Evolutionary conservation across 2,113 vertebrate genomes (phyloP), one percentile per base, ranked within the genome.

Genomic region (Nothocercus julius): DNA sequence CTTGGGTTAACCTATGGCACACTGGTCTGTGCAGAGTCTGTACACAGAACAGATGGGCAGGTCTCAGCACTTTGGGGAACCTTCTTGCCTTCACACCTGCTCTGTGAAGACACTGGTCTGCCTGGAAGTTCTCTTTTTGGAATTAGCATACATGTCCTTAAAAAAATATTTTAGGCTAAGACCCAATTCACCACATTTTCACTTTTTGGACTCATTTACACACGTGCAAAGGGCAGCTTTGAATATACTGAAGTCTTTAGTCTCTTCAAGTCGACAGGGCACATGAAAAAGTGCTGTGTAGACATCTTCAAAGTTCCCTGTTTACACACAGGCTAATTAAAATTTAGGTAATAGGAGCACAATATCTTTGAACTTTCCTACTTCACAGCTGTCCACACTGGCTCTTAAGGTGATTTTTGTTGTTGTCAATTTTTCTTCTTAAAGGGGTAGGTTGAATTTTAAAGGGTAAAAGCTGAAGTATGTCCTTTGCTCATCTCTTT

Each of bases 251-350:
- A 40, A 86, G 62, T 25, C 66, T 83, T 90, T 58, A 70, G 77
- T 86, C 85, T 84, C 88, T 74, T 92, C 73, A 86, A 75, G 85
- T 82, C 82, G 93, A 87, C 22, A 92, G 74, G 45, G 49, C 49
- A 69, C n/a, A 19, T 82, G n/a, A 85, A 86, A 94, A 82, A 82
- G 62, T 2, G 9, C 58, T 81, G 64, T 40, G 51, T 62, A 84
- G 86, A 76, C 58, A 79, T 40, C 70, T 94, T 86, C 77, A 90
- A 82, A 92, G 62, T 42, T 82, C n/a, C 58, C 75, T 0, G 0
- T 93, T 93, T 85, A 80, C 47, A 36, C 63, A 80, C 62, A 84
- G 54, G n/a, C 58, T 95, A 93, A 94, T 92, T 93, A 89, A 92
- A 93, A 90, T 79, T 30, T 93, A 81, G 74, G 80, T n/a, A 95